These are phyloP conservation scores for Cherax destructor DNA, from an alignment of 1,140 invertebrate species.

Conservation along the genomic window DNA sequence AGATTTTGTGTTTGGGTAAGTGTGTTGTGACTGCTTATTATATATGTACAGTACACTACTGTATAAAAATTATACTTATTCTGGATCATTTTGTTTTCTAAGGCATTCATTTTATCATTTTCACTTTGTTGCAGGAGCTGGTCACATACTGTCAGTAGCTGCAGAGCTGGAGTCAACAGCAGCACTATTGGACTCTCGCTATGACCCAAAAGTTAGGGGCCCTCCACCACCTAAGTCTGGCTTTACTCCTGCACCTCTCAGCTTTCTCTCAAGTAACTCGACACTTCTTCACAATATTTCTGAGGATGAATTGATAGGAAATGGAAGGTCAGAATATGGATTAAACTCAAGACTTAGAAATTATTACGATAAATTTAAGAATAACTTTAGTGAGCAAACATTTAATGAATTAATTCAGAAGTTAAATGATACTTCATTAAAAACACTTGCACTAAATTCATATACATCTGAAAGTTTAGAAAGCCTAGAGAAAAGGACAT, in stretches of 20 bases:
- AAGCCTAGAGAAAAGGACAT: not conserved
- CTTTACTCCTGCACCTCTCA: constrained; percentile 19
- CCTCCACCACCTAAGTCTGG: constrained; percentile 37
- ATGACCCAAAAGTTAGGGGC: constrained; percentile 75
- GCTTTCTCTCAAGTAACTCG: not conserved
- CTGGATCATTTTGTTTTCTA: too few species aligned
- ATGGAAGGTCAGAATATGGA: not conserved
- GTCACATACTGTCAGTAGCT: constrained; percentile 77
- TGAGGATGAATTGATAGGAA: not conserved
- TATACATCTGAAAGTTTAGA: not conserved
- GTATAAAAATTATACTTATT: too few species aligned
- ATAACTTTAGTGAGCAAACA: not conserved
- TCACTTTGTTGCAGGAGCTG: constrained; percentile 72
- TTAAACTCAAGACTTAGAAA: not conserved
- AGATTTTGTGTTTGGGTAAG: too few species aligned
- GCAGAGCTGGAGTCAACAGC: constrained; percentile 76
- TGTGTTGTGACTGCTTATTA: too few species aligned
- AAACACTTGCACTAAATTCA: not conserved
- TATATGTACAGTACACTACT: too few species aligned
- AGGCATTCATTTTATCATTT: too few species aligned
- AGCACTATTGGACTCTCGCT: constrained; percentile 75
- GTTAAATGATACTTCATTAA: not conserved
- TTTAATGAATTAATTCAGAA: not conserved
- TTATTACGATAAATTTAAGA: not conserved
- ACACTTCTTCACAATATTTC: not conserved